A percentile compares a stretch with the other conserved stretches of the same genome.
Evolutionary conservation across 2,888 invertebrate species (phyloP).

Genomic region (Ariolimax columbianus): DNA sequence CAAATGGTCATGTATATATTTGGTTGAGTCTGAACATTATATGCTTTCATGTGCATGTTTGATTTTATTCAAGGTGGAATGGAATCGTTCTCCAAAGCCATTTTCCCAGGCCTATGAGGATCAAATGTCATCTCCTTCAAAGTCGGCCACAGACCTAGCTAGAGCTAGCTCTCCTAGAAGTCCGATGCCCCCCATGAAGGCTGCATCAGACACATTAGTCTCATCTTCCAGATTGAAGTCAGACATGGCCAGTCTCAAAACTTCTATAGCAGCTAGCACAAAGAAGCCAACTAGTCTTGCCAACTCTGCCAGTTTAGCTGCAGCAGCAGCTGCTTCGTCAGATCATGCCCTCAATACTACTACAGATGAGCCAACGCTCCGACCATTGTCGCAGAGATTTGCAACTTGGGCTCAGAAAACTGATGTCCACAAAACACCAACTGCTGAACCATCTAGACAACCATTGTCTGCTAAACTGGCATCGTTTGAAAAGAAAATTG

Average conservation of each 20-base stretch:
- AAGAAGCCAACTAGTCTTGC: constrained; percentile 43
- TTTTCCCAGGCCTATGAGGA: constrained; percentile 42
- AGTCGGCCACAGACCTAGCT: constrained; percentile 11
- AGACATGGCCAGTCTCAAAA: neutral
- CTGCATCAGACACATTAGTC: constrained; percentile 22
- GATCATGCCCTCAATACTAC: constrained; percentile 52
- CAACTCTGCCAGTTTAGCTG: constrained; percentile 54
- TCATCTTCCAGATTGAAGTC: neutral
- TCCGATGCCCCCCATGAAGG: constrained; percentile 6
- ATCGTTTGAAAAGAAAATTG: constrained; percentile 68
- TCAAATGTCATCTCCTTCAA: constrained; percentile 17
- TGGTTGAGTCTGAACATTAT: neutral
- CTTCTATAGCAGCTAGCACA: neutral
- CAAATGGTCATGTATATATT: neutral
- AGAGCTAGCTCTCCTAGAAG: neutral
- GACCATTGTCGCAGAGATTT: constrained; percentile 63
- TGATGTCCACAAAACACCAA: constrained; percentile 56
- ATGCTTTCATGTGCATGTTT: constrained; percentile 14
- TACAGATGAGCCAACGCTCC: constrained; percentile 61
- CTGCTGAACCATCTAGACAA: constrained; percentile 62
- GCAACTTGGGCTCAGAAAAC: constrained; percentile 61
- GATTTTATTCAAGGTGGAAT: constrained; percentile 49
- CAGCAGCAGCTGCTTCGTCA: constrained; percentile 47
- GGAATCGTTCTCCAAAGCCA: constrained; percentile 55
- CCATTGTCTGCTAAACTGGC: constrained; percentile 71